Evolutionary conservation across 2,888 invertebrate genomes (phyloP).

Genomic region (Caradrina clavipalpis): DNA sequence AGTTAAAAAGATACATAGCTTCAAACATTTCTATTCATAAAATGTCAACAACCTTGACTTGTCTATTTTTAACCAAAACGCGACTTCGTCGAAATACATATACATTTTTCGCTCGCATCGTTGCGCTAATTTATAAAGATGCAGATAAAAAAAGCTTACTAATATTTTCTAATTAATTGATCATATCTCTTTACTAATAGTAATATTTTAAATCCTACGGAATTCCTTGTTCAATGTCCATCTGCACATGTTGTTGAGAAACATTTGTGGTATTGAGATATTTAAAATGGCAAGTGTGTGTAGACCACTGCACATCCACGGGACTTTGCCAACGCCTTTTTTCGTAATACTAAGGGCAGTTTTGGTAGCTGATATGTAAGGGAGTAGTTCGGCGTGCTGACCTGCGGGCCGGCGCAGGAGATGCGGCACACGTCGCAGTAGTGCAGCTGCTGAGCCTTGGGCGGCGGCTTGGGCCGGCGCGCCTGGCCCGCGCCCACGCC

Average conservation of each 20-base stretch:
- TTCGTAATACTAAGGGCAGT: too few relatives aligned
- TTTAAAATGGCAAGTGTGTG: neutral
- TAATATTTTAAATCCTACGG: too few relatives aligned
- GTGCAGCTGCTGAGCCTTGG: conserved; percentile 98
- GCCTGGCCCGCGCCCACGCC: conserved; percentile 91
- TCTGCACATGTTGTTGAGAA: neutral
- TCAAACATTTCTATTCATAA: conserved; percentile 22
- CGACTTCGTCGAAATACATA: neutral
- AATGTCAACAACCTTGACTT: conserved; percentile 47
- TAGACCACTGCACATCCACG: neutral
- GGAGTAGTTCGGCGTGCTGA: too few relatives aligned
- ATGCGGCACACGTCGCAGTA: conserved; percentile 99
- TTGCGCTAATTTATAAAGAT: neutral
- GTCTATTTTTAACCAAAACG: conserved; percentile 24
- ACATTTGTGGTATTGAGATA: neutral
- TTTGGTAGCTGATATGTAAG: too few relatives aligned
- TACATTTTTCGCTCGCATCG: neutral
- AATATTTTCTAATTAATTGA: too few relatives aligned
- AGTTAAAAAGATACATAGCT: conserved; percentile 26
- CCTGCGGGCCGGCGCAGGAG: conserved; percentile 98
- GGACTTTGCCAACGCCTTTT: too few relatives aligned
- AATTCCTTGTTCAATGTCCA: neutral
- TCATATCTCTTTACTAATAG: too few relatives aligned
- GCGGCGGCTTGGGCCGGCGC: conserved; percentile 94
- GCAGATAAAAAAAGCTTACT: neutral